Evolutionary conservation across 2,113 vertebrate species (phyloP).

Genomic region (Pelecanoides urinatrix): DNA sequence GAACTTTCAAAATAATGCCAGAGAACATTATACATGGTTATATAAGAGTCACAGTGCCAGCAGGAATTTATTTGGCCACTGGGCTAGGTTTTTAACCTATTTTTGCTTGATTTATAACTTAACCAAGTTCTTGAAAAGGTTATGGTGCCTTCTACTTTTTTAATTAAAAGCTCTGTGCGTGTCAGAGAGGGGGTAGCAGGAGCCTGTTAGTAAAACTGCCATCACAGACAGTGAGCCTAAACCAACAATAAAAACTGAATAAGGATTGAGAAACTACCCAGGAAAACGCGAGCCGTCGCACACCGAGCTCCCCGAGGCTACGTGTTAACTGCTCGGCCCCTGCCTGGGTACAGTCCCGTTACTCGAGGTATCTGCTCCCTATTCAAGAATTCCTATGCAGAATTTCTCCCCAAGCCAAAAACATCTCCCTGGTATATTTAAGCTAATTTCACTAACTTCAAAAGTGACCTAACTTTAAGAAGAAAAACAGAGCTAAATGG

Average conservation of each 20-base stretch:
- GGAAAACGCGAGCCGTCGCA: neutral
- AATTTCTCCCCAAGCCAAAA: neutral
- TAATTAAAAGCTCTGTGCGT: neutral
- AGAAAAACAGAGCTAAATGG: neutral
- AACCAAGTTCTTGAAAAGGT: neutral
- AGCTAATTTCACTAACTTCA: neutral
- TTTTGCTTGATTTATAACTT: neutral
- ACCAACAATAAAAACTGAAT: slow-evolving; percentile 44
- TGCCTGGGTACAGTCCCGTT: neutral
- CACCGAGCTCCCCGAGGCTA: slow-evolving; percentile 17
- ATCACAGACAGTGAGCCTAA: slow-evolving; percentile 59
- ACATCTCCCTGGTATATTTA: neutral
- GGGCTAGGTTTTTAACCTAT: neutral
- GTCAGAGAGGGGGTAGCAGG: neutral
- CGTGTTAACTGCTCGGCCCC: slow-evolving; percentile 3
- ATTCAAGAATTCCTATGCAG: neutral
- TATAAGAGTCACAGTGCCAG: neutral
- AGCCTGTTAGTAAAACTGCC: slow-evolving; percentile 59
- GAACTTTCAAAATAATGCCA: neutral
- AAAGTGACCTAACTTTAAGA: neutral
- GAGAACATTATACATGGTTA: neutral
- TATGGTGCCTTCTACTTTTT: neutral
- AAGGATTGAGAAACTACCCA: neutral
- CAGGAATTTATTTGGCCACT: neutral
- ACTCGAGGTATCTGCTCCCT: neutral